Conservation (phyloP, 92 coral and sea anemone species). For the Meandrina meandrites region DNA sequence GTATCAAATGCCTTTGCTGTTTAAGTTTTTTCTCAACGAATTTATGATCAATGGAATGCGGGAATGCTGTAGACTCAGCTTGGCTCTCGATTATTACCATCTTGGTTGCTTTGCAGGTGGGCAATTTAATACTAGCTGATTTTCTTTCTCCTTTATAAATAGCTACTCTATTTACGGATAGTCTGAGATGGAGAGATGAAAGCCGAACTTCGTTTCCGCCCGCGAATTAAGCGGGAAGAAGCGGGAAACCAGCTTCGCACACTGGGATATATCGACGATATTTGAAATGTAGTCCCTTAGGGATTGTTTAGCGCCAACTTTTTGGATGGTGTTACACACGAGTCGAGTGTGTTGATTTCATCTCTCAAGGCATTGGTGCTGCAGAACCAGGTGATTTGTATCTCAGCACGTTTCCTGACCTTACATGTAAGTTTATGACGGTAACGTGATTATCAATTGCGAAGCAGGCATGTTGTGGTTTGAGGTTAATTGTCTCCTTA, state of each 20-base stretch:
- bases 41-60: slow-evolving; percentile 33
- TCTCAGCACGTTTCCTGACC: background rate
- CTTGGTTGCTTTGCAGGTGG: slow-evolving; percentile 50
- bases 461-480: background rate
- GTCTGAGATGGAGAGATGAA: background rate
- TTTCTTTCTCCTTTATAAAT: background rate
- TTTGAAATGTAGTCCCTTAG: background rate
- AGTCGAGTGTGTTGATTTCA: background rate
- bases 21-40: background rate
- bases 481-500: background rate
- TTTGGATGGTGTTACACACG: background rate
- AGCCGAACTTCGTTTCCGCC: background rate
- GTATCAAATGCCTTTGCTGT: background rate
- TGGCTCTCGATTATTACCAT: slow-evolving; percentile 41
- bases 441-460: background rate
- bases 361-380: background rate
- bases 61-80: slow-evolving; percentile 30
- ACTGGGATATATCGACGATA: background rate
- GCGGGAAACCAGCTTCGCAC: background rate
- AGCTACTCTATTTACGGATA: background rate
- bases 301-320: background rate
- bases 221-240: background rate
- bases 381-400: background rate
- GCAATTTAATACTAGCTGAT: slow-evolving; percentile 18
- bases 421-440: background rate